Evolutionary conservation across 2,797 vertebrate species (phyloP).

Genomic region (Oreochromis mossambicus): DNA sequence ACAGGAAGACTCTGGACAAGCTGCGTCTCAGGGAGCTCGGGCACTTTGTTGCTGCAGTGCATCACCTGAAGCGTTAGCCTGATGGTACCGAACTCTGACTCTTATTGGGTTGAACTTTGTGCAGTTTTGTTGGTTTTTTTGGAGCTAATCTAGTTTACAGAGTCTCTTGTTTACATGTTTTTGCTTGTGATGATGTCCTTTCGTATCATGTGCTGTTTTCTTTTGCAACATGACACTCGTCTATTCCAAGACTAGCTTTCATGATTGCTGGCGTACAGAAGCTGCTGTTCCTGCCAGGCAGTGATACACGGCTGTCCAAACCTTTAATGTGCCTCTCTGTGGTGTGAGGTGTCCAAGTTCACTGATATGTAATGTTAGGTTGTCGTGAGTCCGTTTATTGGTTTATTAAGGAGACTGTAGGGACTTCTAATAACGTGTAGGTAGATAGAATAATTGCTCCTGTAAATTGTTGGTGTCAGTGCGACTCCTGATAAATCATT

Average conservation of each 20-base stretch:
- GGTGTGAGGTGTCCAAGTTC: not conserved
- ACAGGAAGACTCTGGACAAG: conserved; percentile 33
- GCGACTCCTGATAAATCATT: conserved; percentile 25
- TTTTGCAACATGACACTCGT: conserved; percentile 61
- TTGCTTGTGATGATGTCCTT: conserved; percentile 12
- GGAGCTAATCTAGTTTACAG: not conserved
- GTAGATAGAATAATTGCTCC: not conserved
- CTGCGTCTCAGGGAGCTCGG: not conserved
- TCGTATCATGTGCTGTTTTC: conserved; percentile 53
- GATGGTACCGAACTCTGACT: not conserved
- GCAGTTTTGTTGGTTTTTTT: not conserved
- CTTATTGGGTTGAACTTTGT: conserved; percentile 20
- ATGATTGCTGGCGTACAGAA: conserved; percentile 43
- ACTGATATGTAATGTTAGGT: not conserved
- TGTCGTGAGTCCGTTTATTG: not conserved
- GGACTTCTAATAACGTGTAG: not conserved
- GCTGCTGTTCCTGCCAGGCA: conserved; percentile 35
- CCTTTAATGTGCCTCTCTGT: not conserved
- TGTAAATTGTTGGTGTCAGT: conserved; percentile 9
- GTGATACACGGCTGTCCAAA: conserved; percentile 15
- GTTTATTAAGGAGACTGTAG: not conserved
- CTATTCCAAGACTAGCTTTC: conserved; percentile 69
- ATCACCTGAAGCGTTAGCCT: not conserved
- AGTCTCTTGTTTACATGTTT: conserved; percentile 13
- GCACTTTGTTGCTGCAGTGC: not conserved